These are phyloP conservation scores for Carapus acus DNA, from an alignment of 2,797 vertebrate genomes.

Conservation along the genomic window DNA sequence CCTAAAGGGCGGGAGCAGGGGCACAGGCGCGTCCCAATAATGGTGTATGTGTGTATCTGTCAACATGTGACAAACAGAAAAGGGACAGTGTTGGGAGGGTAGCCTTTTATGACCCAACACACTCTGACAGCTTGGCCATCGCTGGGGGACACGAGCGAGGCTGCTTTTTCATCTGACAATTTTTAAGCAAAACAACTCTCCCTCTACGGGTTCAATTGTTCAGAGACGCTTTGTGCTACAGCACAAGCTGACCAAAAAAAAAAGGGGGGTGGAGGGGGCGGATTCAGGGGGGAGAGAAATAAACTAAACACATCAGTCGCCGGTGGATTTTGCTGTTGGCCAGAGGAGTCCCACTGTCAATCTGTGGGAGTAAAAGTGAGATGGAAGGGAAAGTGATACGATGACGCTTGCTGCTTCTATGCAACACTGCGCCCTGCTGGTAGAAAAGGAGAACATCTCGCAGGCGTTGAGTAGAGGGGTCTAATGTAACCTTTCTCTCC, in stretches of 20 bases:
- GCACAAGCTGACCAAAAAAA: slow-evolving; percentile 35
- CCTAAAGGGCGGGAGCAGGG: slow-evolving; percentile 47
- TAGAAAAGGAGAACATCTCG: slow-evolving; percentile 21
- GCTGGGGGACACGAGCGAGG: slow-evolving; percentile 68
- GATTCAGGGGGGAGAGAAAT: too few relatives aligned
- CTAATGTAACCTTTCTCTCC: slow-evolving; percentile 57
- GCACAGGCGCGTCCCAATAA: slow-evolving; percentile 57
- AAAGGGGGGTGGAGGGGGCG: too few relatives aligned
- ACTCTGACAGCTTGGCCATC: slow-evolving; percentile 75
- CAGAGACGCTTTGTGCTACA: slow-evolving; percentile 54
- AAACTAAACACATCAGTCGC: slow-evolving; percentile 55
- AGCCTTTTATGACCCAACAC: slow-evolving; percentile 76
- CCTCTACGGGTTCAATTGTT: slow-evolving; percentile 60
- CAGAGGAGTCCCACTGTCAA: slow-evolving; percentile 62
- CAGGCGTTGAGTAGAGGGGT: slow-evolving; percentile 26
- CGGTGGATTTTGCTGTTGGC: slow-evolving; percentile 55
- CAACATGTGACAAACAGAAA: slow-evolving; percentile 72
- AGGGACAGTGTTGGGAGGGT: slow-evolving; percentile 72
- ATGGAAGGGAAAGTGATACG: slow-evolving; percentile 59
- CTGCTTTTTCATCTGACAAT: slow-evolving; percentile 73
- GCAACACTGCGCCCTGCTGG: slow-evolving; percentile 78
- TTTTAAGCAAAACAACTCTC: slow-evolving; percentile 63
- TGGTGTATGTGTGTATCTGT: slow-evolving; percentile 62
- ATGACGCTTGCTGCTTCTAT: slow-evolving; percentile 59
- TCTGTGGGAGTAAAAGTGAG: slow-evolving; percentile 61